Evolutionary conservation across 2,888 invertebrate genomes (phyloP), one percentile per base, ranked within the genome.

Genomic region (Augiades crinisus): DNA sequence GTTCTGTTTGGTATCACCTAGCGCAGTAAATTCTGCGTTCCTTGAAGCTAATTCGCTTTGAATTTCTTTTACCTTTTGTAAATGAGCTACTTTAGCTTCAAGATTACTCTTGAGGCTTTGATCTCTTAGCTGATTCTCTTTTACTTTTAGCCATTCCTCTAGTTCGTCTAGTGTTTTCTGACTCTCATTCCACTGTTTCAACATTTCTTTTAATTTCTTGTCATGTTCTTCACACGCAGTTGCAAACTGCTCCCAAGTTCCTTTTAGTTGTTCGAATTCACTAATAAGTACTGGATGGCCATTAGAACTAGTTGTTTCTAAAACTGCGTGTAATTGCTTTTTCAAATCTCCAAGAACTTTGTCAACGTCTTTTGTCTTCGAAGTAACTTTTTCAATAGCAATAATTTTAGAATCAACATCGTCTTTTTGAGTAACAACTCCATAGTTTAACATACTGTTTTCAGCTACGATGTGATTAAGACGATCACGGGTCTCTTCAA

Each of bases 21-120:
- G 91, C 14, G 92, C 91, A 53, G 91, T 91, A 56, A 97, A 93
- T 36, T 95, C 94, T 2, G 91, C 82, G 36, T 91, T 92, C 68
- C 94, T 95, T 0, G 91, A 87, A 2, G 89, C 71, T 40, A 97
- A 93, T 67, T 95, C 95, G 54, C 91, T 91, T 66, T 95, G 93
- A 52, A 96, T 87, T 37, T 91, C 89, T 61, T 93, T 93, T 0
- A 98, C 88, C 75, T 95, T 96, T 47, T 94, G 92, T 46, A 97
- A 84, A 78, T 97, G 95, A 5, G 91, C 90, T 57, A 92, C 90
- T 80, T 98, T 98, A 1, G 96, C 92, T 61, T 95, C 95, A 22
- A 96, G 92, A 2, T 94, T 95, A 68, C 94, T 96, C 77, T 96
- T 96, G 1, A 98, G 90, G 60, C 96, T 95, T 78, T 97, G 97